Conservation (phyloP, 2,888 invertebrate genomes). For the Maniola hyperantus region DNA sequence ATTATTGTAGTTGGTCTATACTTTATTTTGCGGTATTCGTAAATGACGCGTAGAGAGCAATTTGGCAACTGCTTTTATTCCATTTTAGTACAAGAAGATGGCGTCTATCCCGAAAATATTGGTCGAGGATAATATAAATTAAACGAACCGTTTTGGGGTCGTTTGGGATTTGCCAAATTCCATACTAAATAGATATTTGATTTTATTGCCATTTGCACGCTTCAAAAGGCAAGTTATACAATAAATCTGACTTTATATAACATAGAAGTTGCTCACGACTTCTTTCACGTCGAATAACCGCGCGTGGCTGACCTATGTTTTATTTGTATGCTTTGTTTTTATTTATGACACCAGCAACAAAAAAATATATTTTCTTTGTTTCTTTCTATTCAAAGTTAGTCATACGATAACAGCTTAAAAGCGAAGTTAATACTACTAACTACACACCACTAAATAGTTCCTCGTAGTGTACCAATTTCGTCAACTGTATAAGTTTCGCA, state of each 20-base stretch:
- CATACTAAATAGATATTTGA: background rate
- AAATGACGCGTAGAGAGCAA: conserved; percentile 78
- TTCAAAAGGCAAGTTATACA: background rate
- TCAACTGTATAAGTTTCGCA: conserved; percentile 13
- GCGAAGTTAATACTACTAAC: background rate
- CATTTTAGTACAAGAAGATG: conserved; percentile 59
- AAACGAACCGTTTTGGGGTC: conserved; percentile 23
- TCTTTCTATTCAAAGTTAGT: too few species aligned
- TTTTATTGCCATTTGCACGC: background rate
- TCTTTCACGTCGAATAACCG: too few species aligned
- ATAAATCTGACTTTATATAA: background rate
- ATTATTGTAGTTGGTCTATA: conserved; percentile 34
- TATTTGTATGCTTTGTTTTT: too few species aligned
- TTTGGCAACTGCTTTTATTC: conserved; percentile 70
- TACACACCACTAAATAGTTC: background rate
- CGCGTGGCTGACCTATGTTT: too few species aligned
- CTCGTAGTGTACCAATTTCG: background rate
- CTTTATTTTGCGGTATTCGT: conserved; percentile 51
- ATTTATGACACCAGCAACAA: too few species aligned
- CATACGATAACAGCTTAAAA: background rate
- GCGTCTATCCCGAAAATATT: conserved; percentile 56
- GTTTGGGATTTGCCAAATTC: conserved; percentile 16
- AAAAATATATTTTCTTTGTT: too few species aligned
- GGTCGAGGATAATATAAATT: conserved; percentile 41
- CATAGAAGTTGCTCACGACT: too few species aligned